Evolutionary conservation across 2,797 vertebrate genomes (phyloP).

Genomic region (Pseudopleuronectes americanus): DNA sequence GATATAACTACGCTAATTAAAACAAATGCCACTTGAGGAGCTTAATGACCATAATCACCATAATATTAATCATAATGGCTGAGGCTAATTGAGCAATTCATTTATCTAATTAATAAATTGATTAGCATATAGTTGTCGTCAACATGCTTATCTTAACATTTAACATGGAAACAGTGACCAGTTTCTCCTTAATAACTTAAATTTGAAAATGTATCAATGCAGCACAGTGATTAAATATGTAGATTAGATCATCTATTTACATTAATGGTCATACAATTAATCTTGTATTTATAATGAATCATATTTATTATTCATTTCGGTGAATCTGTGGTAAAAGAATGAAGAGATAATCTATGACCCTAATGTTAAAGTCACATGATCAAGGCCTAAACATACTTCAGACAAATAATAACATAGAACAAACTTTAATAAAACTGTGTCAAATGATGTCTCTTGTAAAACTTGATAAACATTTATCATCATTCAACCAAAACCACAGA

Average conservation of each 20-base stretch:
- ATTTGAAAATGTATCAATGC: background rate
- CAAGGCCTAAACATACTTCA: background rate
- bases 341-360: background rate
- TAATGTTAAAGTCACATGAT: background rate
- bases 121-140: slow-evolving; percentile 25
- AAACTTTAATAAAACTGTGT: too few relatives aligned
- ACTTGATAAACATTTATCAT: too few relatives aligned
- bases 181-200: background rate
- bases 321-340: background rate
- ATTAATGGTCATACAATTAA: background rate
- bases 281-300: background rate
- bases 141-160: slow-evolving; percentile 22
- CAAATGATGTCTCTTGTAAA: too few relatives aligned
- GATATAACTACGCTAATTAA: slow-evolving; percentile 26
- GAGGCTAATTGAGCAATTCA: slow-evolving; percentile 30
- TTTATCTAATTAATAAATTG: slow-evolving; percentile 24
- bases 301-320: background rate
- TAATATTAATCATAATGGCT: slow-evolving; percentile 39
- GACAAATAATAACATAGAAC: background rate
- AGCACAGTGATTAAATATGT: background rate
- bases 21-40: slow-evolving; percentile 35
- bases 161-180: background rate
- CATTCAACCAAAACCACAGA: too few relatives aligned
- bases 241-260: background rate
- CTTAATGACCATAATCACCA: slow-evolving; percentile 26